Conservation (phyloP, 35 echinoderm and acorn worm genomes). For the Strongylocentrotus purpuratus region DNA sequence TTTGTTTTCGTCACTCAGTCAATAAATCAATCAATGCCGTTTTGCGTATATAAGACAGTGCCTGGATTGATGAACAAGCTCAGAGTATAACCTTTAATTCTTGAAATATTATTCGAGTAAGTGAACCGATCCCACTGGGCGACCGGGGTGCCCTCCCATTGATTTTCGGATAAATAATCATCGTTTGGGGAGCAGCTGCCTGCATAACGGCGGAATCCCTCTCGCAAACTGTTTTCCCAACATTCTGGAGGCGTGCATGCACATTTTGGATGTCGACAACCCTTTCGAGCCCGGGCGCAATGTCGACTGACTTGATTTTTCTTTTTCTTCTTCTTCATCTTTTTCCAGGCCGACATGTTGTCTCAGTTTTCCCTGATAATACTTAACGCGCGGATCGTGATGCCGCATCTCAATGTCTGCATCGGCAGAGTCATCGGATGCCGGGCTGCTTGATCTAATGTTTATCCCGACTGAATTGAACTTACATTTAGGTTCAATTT, state of each 20-base stretch:
- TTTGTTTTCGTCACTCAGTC: neutral
- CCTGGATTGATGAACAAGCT: no score
- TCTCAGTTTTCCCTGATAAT: constrained; percentile 25
- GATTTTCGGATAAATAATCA: constrained; percentile 36
- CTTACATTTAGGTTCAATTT: constrained; percentile 5
- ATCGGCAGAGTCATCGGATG: neutral
- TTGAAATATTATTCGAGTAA: constrained; percentile 14
- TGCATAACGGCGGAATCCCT: constrained; percentile 13
- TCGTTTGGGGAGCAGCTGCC: neutral
- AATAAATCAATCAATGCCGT: neutral
- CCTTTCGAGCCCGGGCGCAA: neutral
- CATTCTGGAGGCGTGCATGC: constrained; percentile 18
- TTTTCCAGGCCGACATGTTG: neutral
- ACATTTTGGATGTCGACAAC: constrained; percentile 16
- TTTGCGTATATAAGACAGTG: neutral
- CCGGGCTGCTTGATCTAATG: neutral
- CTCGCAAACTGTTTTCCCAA: constrained; percentile 1
- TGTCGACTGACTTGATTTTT: neutral
- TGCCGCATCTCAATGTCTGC: neutral
- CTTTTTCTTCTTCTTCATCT: no score
- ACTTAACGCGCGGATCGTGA: neutral
- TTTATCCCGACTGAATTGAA: neutral
- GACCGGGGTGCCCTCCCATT: neutral
- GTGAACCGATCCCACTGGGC: neutral
- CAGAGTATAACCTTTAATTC: neutral